Evolutionary conservation across 2,113 vertebrate genomes (phyloP).

Genomic region (Tympanuchus pallidicinctus): DNA sequence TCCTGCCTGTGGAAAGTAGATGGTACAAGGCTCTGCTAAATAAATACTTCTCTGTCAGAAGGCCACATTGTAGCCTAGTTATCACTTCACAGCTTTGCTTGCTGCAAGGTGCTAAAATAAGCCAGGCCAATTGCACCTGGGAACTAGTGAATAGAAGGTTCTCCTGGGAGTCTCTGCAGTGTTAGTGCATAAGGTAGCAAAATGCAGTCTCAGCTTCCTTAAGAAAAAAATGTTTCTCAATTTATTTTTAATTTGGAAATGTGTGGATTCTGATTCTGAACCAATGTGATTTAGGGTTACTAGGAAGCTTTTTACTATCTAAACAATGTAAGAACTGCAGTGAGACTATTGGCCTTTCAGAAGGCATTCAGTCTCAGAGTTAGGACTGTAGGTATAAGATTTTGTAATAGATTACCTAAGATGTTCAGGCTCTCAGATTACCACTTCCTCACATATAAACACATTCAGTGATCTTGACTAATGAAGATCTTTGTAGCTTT

Average conservation of each 20-base stretch:
- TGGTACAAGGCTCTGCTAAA: not conserved
- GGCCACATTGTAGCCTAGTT: not conserved
- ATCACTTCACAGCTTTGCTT: not conserved
- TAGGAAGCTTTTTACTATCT: not conserved
- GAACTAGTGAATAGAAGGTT: not conserved
- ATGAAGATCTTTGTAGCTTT: not conserved
- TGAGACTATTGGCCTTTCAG: not conserved
- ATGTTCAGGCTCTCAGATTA: not conserved
- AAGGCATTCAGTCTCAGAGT: not conserved
- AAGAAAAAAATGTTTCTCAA: not conserved
- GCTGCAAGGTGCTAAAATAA: not conserved
- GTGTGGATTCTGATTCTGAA: not conserved
- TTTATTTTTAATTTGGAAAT: not conserved
- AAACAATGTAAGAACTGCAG: not conserved
- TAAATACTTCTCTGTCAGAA: not conserved
- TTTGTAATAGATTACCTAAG: not conserved
- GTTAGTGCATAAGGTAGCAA: not conserved
- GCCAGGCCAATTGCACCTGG: not conserved
- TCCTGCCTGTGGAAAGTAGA: not conserved
- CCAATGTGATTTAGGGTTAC: not conserved
- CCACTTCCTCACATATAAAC: not conserved
- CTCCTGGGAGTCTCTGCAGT: not conserved
- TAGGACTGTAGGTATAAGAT: not conserved
- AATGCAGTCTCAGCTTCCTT: not conserved
- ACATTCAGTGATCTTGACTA: not conserved